Evolutionary conservation across 1,140 invertebrate species (phyloP).

Genomic region (Heliothis subflexa): DNA sequence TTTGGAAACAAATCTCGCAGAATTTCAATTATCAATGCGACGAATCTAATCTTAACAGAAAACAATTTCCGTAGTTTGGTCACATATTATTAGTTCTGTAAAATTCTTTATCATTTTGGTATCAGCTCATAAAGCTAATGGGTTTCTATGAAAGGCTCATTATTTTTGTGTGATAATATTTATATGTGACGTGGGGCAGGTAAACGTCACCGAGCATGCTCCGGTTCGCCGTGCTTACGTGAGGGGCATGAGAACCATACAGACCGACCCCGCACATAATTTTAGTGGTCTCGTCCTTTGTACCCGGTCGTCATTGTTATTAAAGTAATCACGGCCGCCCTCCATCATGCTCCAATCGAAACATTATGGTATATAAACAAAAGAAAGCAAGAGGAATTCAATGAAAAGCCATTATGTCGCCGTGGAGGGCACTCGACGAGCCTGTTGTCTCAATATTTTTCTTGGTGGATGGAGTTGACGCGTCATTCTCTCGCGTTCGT

Average conservation of each 20-base stretch:
- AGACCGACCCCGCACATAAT: constrained; percentile 78
- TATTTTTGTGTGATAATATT: constrained; percentile 78
- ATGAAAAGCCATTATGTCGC: constrained; percentile 84
- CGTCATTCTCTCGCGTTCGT: constrained; percentile 75
- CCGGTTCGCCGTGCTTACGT: constrained; percentile 67
- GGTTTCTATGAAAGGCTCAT: constrained; percentile 72
- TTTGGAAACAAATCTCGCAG: constrained; percentile 7
- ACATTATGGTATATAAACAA: constrained; percentile 85
- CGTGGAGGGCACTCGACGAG: constrained; percentile 73
- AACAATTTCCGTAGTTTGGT: constrained; percentile 35
- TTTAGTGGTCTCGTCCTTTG: constrained; percentile 80
- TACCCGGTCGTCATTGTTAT: constrained; percentile 81
- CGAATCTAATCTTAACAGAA: constrained; percentile 39
- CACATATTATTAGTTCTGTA: constrained; percentile 27
- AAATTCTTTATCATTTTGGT: constrained; percentile 48
- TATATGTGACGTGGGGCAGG: constrained; percentile 70
- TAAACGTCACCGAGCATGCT: constrained; percentile 66
- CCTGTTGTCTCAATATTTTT: constrained; percentile 85
- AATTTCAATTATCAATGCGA: constrained; percentile 12
- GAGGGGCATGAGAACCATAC: constrained; percentile 78
- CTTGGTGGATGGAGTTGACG: constrained; percentile 79
- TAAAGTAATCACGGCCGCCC: constrained; percentile 84
- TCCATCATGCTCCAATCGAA: constrained; percentile 82
- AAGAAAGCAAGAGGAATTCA: constrained; percentile 83
- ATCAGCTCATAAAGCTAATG: constrained; percentile 62